A percentile compares a stretch with the other conserved stretches of the same genome.
These are phyloP conservation scores for Congeria kusceri DNA, from an alignment of 2,888 invertebrate species.

Conservation along the genomic window DNA sequence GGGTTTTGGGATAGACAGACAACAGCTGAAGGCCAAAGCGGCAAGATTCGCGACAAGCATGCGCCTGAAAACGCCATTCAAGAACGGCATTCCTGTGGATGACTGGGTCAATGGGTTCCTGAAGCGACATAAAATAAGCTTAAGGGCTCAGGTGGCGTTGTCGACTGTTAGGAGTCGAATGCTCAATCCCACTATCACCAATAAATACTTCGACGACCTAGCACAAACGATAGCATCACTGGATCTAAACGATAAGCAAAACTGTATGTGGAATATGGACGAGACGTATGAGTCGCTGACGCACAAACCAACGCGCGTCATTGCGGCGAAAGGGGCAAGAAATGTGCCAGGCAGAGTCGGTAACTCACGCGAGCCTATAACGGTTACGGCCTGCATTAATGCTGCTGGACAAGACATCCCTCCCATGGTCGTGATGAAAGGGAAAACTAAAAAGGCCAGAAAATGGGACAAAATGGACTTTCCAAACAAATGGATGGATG, in stretches of 20 bases:
- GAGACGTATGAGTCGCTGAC: conserved; percentile 30
- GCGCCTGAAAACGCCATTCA: conserved; percentile 4
- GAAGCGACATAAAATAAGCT: neutral
- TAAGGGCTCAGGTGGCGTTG: neutral
- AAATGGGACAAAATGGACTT: conserved; percentile 35
- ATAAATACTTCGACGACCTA: conserved; percentile 19
- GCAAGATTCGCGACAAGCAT: neutral
- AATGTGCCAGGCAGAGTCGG: conserved; percentile 33
- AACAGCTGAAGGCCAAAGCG: neutral
- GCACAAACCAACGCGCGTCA: conserved; percentile 43
- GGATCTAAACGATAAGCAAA: neutral
- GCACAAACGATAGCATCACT: neutral
- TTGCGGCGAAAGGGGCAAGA: conserved; percentile 17
- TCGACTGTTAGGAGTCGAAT: conserved; percentile 8
- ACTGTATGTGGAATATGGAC: conserved; percentile 39
- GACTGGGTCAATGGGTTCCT: conserved; percentile 17
- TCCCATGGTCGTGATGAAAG: conserved; percentile 37
- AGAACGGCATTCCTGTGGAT: conserved; percentile 4
- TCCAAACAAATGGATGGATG: conserved; percentile 55
- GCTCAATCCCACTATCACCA: conserved; percentile 3
- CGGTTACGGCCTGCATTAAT: conserved; percentile 46
- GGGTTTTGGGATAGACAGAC: conserved; percentile 3
- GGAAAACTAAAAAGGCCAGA: neutral
- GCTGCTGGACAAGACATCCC: conserved; percentile 41
- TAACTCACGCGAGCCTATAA: conserved; percentile 26